phyloP scores from a whole-genome alignment of 2,113 vertebrate genomes.

The Oncorhynchus kisutch region DNA sequence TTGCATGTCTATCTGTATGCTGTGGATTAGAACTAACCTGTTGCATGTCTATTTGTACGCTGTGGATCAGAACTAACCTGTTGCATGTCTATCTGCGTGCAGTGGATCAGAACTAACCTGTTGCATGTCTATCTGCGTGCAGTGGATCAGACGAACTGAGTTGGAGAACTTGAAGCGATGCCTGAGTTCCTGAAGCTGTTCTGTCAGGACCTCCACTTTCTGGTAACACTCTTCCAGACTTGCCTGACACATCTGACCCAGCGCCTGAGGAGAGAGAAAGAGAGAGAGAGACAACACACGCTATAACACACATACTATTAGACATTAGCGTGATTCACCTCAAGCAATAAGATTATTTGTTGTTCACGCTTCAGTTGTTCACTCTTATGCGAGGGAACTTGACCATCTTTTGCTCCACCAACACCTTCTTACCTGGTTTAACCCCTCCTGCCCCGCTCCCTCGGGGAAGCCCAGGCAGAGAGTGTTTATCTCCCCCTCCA shows the following conservation, averaged over 20 bases:
- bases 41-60: too few relatives aligned
- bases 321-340: too few relatives aligned
- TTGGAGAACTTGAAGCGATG: constrained; percentile 80
- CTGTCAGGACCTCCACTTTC: constrained; percentile 74
- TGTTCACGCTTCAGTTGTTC: too few relatives aligned
- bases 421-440: constrained; percentile 72
- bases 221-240: constrained; percentile 81
- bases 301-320: too few relatives aligned
- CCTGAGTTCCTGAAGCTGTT: constrained; percentile 79
- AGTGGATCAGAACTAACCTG: too few relatives aligned
- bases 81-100: too few relatives aligned
- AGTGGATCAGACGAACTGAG: constrained; percentile 44
- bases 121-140: too few relatives aligned
- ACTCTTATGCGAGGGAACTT: background rate
- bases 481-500: constrained; percentile 79
- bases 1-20: too few relatives aligned
- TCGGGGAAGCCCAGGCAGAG: constrained; percentile 73
- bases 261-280: constrained; percentile 46
- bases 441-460: constrained; percentile 56
- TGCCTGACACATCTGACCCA: constrained; percentile 65
- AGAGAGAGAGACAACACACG: too few relatives aligned
- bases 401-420: background rate
- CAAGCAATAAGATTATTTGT: too few relatives aligned
- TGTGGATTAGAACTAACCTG: too few relatives aligned
- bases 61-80: too few relatives aligned